phyloP scores from a whole-genome alignment of 2,888 invertebrate species.

The Microplitis deprimator region DNA sequence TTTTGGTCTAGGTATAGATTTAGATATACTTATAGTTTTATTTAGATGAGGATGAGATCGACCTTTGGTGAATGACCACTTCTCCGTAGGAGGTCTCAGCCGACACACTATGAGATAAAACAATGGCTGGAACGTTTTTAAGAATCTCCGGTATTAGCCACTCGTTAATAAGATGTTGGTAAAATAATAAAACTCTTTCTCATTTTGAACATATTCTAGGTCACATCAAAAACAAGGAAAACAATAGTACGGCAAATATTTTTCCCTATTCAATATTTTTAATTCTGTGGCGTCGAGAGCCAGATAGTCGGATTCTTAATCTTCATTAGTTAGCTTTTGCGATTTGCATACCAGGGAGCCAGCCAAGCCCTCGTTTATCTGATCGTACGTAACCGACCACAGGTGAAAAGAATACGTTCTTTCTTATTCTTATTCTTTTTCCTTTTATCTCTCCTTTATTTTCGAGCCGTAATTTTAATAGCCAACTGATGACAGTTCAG shows the following conservation, averaged over 20 bases:
- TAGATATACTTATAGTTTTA: neutral
- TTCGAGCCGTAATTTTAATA: neutral
- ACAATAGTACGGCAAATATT: slow-evolving; percentile 9
- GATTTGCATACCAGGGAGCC: slow-evolving; percentile 67
- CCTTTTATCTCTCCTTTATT: slow-evolving; percentile 1
- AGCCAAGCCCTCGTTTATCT: slow-evolving; percentile 63
- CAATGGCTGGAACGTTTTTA: slow-evolving; percentile 46
- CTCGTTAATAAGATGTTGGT: slow-evolving; percentile 66
- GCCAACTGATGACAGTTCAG: slow-evolving; percentile 31
- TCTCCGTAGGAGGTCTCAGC: slow-evolving; percentile 65
- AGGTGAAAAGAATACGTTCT: slow-evolving; percentile 37
- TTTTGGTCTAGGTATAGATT: too few species aligned
- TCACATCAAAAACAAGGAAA: neutral
- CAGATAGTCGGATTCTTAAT: slow-evolving; percentile 62
- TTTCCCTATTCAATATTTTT: slow-evolving; percentile 29
- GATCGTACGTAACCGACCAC: slow-evolving; percentile 59
- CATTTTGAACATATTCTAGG: neutral
- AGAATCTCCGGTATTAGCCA: slow-evolving; percentile 62
- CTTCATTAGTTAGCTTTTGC: slow-evolving; percentile 68
- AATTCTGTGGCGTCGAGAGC: slow-evolving; percentile 27
- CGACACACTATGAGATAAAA: slow-evolving; percentile 57
- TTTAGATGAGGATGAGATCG: neutral
- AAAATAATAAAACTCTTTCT: slow-evolving; percentile 56
- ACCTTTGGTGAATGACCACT: slow-evolving; percentile 31
- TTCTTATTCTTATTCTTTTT: neutral